Conservation (phyloP, 2,797 vertebrate genomes). For the Petrocephalus schoutedeni region DNA sequence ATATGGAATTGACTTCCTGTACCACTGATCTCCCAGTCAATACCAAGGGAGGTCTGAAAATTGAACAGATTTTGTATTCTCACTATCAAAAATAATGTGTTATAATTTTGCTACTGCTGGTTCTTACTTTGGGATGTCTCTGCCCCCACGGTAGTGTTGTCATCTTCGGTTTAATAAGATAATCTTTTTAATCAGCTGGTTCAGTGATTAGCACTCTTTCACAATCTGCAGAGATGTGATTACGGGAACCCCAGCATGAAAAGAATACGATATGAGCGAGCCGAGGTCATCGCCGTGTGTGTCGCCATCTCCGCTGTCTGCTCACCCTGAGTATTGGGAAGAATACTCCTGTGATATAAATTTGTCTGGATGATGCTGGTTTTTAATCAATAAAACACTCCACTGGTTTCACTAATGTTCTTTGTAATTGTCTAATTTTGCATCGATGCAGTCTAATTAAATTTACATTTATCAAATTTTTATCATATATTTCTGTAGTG, state of each 20-base stretch:
- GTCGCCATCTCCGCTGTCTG: not conserved
- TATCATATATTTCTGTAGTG: not conserved
- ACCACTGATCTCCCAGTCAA: not conserved
- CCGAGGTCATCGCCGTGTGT: not conserved
- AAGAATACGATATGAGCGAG: not conserved
- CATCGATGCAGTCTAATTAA: not conserved
- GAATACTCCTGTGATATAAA: not conserved
- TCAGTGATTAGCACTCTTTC: not conserved
- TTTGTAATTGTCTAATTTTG: not conserved
- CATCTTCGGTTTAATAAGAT: not conserved
- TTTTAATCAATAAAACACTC: not conserved
- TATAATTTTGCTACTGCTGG: not conserved
- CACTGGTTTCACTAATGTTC: not conserved
- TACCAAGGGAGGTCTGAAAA: not conserved
- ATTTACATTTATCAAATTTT: not conserved
- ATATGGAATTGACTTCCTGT: not conserved
- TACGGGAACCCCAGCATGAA: not conserved
- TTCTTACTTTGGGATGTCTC: not conserved
- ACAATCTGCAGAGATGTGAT: not conserved
- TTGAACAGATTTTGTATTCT: not conserved
- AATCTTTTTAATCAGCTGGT: not conserved
- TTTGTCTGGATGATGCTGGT: not conserved
- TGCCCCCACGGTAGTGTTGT: not conserved
- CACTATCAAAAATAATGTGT: not conserved
- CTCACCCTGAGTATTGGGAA: not conserved